Evolutionary conservation across 2,113 vertebrate genomes (phyloP).

Genomic region (Gymnorhina tibicen): DNA sequence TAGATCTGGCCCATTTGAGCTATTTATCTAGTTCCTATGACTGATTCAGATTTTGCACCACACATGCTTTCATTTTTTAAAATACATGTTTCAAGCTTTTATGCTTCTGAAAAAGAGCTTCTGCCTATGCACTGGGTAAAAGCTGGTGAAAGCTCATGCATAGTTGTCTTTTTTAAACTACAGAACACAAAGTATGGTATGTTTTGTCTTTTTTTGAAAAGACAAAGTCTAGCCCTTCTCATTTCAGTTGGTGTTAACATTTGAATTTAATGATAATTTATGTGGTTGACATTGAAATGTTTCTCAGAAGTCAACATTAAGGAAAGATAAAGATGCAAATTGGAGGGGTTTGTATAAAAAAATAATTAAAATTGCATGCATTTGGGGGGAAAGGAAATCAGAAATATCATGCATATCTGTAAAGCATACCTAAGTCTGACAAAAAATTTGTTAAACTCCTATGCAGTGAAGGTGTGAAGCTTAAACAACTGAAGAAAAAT

Average conservation of each 20-base stretch:
- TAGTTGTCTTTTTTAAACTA: background rate
- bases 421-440: background rate
- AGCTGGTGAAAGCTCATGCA: background rate
- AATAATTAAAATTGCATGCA: background rate
- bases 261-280: background rate
- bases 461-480: background rate
- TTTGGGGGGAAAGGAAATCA: background rate
- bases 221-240: background rate
- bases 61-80: slow-evolving; percentile 47
- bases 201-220: too few species aligned
- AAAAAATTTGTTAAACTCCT: background rate
- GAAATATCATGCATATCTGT: background rate
- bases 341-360: background rate
- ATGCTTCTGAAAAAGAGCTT: slow-evolving; percentile 40
- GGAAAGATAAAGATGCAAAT: background rate
- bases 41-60: slow-evolving; percentile 33
- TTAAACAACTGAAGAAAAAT: background rate
- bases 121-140: background rate
- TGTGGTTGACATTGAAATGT: background rate
- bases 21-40: slow-evolving; percentile 45
- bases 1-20: slow-evolving; percentile 42
- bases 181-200: background rate
- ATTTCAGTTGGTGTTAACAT: background rate
- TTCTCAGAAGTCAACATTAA: background rate
- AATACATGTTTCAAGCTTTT: slow-evolving; percentile 3